Evolutionary conservation across 2,888 invertebrate genomes (phyloP), one percentile per base, ranked within the genome.

Genomic region (Plagodis dolabraria): DNA sequence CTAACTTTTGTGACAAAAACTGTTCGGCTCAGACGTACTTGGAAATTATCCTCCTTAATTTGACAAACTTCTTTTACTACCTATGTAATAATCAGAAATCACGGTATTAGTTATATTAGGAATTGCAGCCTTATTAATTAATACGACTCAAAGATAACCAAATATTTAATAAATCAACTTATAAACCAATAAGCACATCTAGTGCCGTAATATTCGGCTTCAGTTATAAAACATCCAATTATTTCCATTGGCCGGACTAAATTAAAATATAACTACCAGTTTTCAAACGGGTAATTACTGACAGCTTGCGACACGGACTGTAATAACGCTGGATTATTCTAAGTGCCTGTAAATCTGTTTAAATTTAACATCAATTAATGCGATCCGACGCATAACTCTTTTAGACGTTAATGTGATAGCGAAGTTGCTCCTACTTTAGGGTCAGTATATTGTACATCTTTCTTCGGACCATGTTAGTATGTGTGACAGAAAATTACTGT

Each of bases 301-400:
- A 47, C 54, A 44, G 44, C 48, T 65, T 69, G 62, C 63, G 57
- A 64, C 66, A 57, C 53, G 11, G 52, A 52, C 50, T 55, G 53
- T 63, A 63, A 64, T 72, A 72, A 71, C 67, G 63, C 64, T 64
- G 69, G 65, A 75, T 78, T 74, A 75, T 68, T 68, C 68, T 75
- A 74, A 74, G 71, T 68, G 68, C 71, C 54, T 70, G 73, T 79
- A 82, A 81, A 80, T 75, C 75, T 66, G 64, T 75, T 77, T 81
- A 80, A 80, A 82, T 82, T 85, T 78, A 73, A 79, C 79, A 81
- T 82, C 80, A 83, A 84, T 85, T 86, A 85, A 85, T 82, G 71
- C 71, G 71, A 76, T 72, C 72, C 76, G 62, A 46, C 65, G 66
- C 71, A 76, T 75, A 79, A 79, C 72, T 76, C 77, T 75, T 69